Conservation (phyloP, 2,797 vertebrate genomes). For the Ara ararauna region DNA sequence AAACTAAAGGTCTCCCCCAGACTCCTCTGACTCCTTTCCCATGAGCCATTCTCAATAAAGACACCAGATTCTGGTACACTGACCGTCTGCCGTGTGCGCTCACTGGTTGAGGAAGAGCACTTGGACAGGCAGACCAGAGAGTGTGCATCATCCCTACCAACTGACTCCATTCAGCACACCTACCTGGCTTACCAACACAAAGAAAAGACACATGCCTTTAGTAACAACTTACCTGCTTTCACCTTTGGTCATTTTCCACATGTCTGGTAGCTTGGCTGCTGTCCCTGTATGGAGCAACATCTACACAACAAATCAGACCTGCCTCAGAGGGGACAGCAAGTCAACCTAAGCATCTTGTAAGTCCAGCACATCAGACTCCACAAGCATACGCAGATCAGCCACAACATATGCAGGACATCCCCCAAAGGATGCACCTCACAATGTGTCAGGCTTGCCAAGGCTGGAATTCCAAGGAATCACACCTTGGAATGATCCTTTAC, state of each 20-base stretch:
- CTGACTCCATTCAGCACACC: not conserved
- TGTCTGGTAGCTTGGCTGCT: not conserved
- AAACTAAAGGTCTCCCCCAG: not conserved
- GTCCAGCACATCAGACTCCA: not conserved
- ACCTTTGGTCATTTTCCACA: not conserved
- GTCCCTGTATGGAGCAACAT: not conserved
- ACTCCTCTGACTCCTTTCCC: not conserved
- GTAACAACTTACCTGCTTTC: not conserved
- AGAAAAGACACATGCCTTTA: not conserved
- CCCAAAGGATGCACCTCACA: not conserved
- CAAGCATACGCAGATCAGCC: not conserved
- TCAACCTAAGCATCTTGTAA: not conserved
- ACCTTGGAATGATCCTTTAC: not conserved
- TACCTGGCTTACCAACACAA: fast-evolving
- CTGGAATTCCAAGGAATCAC: not conserved
- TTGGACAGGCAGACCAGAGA: not conserved
- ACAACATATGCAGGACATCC: not conserved
- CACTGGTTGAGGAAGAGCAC: not conserved
- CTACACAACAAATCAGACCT: not conserved
- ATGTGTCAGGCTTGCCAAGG: not conserved
- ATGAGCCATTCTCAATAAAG: not conserved
- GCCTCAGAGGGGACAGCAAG: not conserved
- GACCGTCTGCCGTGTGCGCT: fast-evolving
- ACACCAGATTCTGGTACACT: not conserved
- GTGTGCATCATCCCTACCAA: not conserved